A percentile compares a stretch with the other conserved stretches of the same genome.
These are phyloP conservation scores for Pelusios castaneus DNA, from an alignment of 2,113 vertebrate genomes.

Conservation along the genomic window DNA sequence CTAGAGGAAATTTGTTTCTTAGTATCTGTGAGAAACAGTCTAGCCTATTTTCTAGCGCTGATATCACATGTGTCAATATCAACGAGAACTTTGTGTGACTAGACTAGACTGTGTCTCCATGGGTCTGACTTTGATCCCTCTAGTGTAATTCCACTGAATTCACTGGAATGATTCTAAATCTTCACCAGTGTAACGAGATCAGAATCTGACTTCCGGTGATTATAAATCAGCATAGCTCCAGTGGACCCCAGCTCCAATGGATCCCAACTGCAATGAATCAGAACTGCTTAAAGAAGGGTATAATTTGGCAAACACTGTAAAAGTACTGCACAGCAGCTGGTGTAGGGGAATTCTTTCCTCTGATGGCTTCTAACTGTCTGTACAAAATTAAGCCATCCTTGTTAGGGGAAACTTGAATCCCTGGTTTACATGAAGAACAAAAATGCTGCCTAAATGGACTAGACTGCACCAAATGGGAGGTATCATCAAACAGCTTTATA, in stretches of 20 bases:
- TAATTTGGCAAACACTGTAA: not conserved
- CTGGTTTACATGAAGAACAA: not conserved
- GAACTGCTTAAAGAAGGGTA: not conserved
- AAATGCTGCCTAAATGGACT: not conserved
- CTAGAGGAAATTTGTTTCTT: not conserved
- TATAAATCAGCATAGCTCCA: not conserved
- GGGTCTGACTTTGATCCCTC: not conserved
- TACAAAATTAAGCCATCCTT: not conserved
- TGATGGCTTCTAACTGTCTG: not conserved
- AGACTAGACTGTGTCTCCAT: not conserved
- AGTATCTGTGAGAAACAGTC: not conserved
- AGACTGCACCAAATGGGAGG: not conserved
- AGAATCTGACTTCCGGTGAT: too few species aligned
- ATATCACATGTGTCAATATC: not conserved
- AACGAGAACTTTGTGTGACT: not conserved
- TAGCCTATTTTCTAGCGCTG: not conserved
- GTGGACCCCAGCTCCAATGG: not conserved
- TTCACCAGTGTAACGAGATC: not conserved
- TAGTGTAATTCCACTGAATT: not conserved
- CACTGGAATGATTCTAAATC: not conserved
- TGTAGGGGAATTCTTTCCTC: not conserved
- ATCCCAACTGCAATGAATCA: not conserved
- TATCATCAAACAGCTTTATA: not conserved
- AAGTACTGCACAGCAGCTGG: not conserved
- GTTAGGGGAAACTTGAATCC: rapidly evolving